Percentiles rank a stretch among this genome's conserved stretches.
phyloP scores from a whole-genome alignment of 2,113 vertebrate genomes.

The Dissostichus mawsoni region DNA sequence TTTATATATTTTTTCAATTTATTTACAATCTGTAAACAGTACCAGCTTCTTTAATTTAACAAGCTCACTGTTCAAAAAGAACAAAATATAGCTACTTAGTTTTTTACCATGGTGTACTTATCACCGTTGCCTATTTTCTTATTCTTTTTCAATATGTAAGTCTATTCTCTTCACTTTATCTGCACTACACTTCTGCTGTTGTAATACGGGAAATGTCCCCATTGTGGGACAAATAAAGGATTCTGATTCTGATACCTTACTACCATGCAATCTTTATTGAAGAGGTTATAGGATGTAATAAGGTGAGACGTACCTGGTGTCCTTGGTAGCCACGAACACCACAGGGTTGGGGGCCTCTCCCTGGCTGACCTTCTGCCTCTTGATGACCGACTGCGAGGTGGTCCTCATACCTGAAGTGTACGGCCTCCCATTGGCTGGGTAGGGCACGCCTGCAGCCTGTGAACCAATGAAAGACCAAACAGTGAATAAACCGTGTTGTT shows the following conservation, averaged over 20 bases:
- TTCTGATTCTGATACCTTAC: not conserved
- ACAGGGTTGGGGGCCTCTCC: conserved; percentile 95
- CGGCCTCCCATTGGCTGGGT: conserved; percentile 92
- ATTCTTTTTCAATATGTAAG: too few species aligned
- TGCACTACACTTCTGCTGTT: too few species aligned
- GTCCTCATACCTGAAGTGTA: conserved; percentile 90
- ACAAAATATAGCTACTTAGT: too few species aligned
- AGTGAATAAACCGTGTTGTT: not conserved
- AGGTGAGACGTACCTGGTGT: conserved; percentile 86
- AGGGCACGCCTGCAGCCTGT: conserved; percentile 83
- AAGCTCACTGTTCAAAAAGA: too few species aligned
- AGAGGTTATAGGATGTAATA: not conserved
- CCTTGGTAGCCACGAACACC: conserved; percentile 95
- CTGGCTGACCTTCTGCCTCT: conserved; percentile 93
- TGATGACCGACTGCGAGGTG: conserved; percentile 90
- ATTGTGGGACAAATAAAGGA: too few species aligned
- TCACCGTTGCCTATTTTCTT: too few species aligned
- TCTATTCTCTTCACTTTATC: too few species aligned
- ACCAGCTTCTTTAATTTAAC: too few species aligned
- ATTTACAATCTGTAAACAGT: too few species aligned
- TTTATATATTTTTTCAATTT: too few species aligned
- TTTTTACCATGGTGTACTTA: too few species aligned
- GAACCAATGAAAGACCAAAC: conserved; percentile 19
- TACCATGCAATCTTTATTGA: not conserved
- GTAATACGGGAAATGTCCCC: too few species aligned